Percentiles rank a stretch among this genome's conserved stretches.
phyloP scores from a whole-genome alignment of 2,113 vertebrate species.

The Tapirus terrestris region DNA sequence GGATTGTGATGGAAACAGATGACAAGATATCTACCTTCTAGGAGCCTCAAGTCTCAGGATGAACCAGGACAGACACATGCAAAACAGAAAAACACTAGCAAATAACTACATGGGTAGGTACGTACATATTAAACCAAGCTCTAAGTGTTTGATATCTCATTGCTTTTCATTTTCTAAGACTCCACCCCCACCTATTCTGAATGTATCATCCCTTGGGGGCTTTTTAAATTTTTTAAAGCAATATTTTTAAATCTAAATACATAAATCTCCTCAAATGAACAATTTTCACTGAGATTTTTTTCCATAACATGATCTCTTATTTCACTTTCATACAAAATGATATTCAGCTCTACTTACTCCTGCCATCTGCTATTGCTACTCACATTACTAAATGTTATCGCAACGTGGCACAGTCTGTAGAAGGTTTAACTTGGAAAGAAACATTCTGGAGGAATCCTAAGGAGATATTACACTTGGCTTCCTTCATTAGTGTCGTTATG shows the following conservation, averaged over 20 bases:
- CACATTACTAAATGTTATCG: not conserved
- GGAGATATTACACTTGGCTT: not conserved
- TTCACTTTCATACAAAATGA: constrained; percentile 2
- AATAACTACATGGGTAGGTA: not conserved
- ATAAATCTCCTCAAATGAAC: constrained; percentile 41
- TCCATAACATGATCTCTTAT: not conserved
- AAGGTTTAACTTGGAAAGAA: not conserved
- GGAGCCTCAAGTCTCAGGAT: not conserved
- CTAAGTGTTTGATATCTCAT: not conserved
- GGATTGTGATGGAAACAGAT: not conserved
- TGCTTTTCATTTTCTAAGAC: constrained; percentile 35
- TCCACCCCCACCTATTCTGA: not conserved
- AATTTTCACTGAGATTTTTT: constrained; percentile 32
- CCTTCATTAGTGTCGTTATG: not conserved
- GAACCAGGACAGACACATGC: not conserved
- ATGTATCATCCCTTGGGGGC: not conserved
- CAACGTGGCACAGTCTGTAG: not conserved
- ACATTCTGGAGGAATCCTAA: not conserved
- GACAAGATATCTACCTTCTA: not conserved
- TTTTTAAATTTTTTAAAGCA: not conserved
- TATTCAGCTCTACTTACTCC: not conserved
- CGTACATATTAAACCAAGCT: not conserved
- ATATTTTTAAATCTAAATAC: not conserved
- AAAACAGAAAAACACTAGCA: not conserved
- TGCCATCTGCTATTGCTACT: not conserved